Evolutionary conservation across 2,113 vertebrate species (phyloP), one percentile per base, ranked within the genome.

Genomic region (Mus pahari): DNA sequence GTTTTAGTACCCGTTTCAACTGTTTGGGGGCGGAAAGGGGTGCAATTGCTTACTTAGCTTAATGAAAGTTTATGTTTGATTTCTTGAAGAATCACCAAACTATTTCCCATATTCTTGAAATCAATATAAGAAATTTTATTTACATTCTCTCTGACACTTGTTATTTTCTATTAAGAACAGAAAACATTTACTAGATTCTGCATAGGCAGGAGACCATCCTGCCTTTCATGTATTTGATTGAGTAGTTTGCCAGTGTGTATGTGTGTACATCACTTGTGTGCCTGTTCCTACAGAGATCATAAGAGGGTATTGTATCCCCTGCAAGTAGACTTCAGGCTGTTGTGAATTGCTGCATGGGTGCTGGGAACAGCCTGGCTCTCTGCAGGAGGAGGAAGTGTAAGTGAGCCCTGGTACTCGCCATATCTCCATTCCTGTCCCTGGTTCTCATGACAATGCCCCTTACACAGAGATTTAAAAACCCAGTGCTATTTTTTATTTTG

Each of bases 61-160:
- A 45, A 70, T 62, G 60, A 42, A 96, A 83, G 50, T 64, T 58
- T 88, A 60, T 20, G 39, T 74, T 89, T 78, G 77, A 71, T 10
- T 84, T 71, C 48, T 84, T 92, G 36, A 96, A 77, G 36, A 96
- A 77, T 71, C 39, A 82, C 5, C 22, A 86, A 86, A 55, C 9
- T 22, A 7, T 64, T 86, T 96, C 81, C 64, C 62, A 64, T 50
- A 83, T 12, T 77, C 31, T 48, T 39, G 64, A n/a, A 31, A 83
- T 62, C 79, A n/a, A 10, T 64, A 36, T 31, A 31, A 64, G 55
- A 48, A 3, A n/a, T 82, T 60, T 26, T 28, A 28, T 62, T 84
- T 62, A 16, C 9, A 42, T 64, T 64, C 60, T 39, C 5, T 62
- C 58, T 12, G 33, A 45, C 81, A 62, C n/a, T 60, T 39, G 33